Evolutionary conservation across 2,797 vertebrate genomes (phyloP).

Genomic region (Crax fasciolata): DNA sequence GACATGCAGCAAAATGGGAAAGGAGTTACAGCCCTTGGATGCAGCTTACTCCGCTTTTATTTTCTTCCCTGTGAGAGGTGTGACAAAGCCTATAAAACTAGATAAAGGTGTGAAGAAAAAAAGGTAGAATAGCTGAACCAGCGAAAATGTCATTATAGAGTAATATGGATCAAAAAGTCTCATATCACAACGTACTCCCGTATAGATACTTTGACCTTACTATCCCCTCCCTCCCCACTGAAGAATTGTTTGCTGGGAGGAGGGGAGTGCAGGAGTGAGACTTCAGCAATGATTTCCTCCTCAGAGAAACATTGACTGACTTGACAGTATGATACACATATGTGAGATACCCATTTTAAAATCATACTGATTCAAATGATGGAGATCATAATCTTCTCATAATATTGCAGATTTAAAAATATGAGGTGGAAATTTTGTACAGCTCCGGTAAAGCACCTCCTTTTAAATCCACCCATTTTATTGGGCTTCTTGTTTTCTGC

Average conservation of each 20-base stretch:
- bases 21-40: not conserved
- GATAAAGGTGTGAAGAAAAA: not conserved
- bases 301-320: not conserved
- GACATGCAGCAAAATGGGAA: not conserved
- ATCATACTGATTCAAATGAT: not conserved
- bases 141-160: not conserved
- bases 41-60: not conserved
- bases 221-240: not conserved
- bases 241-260: not conserved
- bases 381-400: not conserved
- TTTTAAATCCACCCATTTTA: not conserved
- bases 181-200: accelerated
- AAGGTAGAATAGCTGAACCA: not conserved
- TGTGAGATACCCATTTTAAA: not conserved
- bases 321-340: not conserved
- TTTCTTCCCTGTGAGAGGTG: not conserved
- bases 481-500: not conserved
- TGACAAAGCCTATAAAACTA: not conserved
- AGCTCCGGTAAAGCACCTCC: not conserved
- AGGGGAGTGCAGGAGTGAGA: not conserved
- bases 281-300: not conserved
- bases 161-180: not conserved
- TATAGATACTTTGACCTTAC: not conserved
- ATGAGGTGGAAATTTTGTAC: not conserved
- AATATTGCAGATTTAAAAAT: not conserved